Evolutionary conservation across 2,888 invertebrate species (phyloP).

Genomic region (Argyresthia goedartella): DNA sequence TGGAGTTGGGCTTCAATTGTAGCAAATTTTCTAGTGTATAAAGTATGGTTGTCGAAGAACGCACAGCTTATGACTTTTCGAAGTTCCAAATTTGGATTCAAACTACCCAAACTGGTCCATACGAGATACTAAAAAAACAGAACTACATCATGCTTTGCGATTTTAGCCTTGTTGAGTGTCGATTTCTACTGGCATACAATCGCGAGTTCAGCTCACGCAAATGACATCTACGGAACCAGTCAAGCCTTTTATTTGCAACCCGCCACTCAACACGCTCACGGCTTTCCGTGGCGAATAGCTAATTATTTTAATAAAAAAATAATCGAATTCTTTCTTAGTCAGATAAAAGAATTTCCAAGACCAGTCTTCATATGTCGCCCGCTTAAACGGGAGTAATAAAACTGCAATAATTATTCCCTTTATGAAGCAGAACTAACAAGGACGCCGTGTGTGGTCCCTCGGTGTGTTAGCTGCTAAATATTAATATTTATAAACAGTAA

Average conservation of each 20-base stretch:
- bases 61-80: too few relatives aligned
- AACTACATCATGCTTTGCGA: too few relatives aligned
- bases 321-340: conserved; percentile 35
- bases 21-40: too few relatives aligned
- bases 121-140: too few relatives aligned
- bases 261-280: conserved; percentile 11
- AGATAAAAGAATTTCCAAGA: conserved; percentile 24
- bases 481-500: conserved; percentile 51
- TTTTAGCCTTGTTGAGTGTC: too few relatives aligned
- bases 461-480: conserved; percentile 20
- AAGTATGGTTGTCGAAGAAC: too few relatives aligned
- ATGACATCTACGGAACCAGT: neutral
- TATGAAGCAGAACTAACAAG: conserved; percentile 25
- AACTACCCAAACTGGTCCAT: too few relatives aligned
- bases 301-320: conserved; percentile 51
- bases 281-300: conserved; percentile 35
- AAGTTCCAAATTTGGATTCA: too few relatives aligned
- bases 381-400: conserved; percentile 21
- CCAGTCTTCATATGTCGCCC: conserved; percentile 33
- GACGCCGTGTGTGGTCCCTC: conserved; percentile 47
- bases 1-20: too few relatives aligned
- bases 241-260: neutral
- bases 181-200: neutral
- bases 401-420: conserved; percentile 35
- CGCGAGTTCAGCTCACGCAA: neutral